phyloP scores from a whole-genome alignment of 35 echinoderm and acorn worm species.

The Stichopus chloronotus region DNA sequence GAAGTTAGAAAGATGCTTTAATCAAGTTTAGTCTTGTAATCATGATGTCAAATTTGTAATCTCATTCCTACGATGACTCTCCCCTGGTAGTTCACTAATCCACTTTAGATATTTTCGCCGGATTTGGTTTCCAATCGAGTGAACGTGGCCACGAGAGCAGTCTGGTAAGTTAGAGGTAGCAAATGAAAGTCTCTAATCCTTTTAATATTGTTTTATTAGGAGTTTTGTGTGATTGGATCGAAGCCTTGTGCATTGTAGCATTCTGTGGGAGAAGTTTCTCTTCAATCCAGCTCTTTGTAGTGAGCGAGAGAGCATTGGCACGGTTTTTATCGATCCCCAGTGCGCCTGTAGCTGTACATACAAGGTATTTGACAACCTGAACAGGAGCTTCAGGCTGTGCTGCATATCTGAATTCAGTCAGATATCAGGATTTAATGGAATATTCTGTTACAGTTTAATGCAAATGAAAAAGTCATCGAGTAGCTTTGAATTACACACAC shows the following conservation, averaged over 20 bases:
- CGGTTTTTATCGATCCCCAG: slow-evolving; percentile 33
- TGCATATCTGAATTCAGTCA: slow-evolving; percentile 2
- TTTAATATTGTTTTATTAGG: slow-evolving; percentile 67
- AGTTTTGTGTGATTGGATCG: slow-evolving; percentile 57
- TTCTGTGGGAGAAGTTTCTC: not conserved
- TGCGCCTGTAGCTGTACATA: slow-evolving; percentile 31
- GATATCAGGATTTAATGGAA: slow-evolving; percentile 47
- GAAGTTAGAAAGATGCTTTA: slow-evolving; percentile 41
- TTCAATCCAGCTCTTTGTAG: slow-evolving; percentile 43
- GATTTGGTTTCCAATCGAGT: slow-evolving; percentile 66
- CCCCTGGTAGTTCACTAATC: slow-evolving; percentile 55
- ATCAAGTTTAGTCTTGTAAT: slow-evolving; percentile 65
- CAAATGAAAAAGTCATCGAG: slow-evolving; percentile 48
- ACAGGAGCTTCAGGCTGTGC: slow-evolving; percentile 27
- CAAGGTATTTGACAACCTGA: slow-evolving; percentile 35
- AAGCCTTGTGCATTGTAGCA: slow-evolving; percentile 63
- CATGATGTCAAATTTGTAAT: slow-evolving; percentile 68
- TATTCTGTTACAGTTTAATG: slow-evolving; percentile 47
- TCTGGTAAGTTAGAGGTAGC: slow-evolving; percentile 37
- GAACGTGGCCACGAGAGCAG: slow-evolving; percentile 39
- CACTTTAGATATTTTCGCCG: slow-evolving; percentile 56
- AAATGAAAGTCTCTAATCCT: slow-evolving; percentile 59
- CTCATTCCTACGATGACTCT: slow-evolving; percentile 43
- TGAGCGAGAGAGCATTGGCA: slow-evolving; percentile 19
- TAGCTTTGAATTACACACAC: not conserved